A percentile compares a stretch with the other conserved stretches of the same genome.
These are phyloP conservation scores for Rhopalosiphum maidis DNA, from an alignment of 1,140 invertebrate species.

Conservation along the genomic window DNA sequence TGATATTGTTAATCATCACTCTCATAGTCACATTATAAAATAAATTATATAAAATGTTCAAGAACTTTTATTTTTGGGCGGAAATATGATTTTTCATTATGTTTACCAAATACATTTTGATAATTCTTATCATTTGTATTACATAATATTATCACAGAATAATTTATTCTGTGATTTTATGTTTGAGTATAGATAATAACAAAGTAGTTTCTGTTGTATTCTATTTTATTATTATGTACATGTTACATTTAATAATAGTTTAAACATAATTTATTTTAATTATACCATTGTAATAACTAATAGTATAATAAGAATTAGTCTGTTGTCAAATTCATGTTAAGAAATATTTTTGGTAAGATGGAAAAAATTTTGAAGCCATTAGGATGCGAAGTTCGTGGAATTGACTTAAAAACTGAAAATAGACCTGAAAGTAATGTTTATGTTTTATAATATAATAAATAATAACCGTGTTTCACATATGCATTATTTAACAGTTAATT, in stretches of 20 bases:
- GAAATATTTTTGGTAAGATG: conserved; percentile 20
- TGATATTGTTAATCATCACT: no score
- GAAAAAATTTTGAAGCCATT: conserved; percentile 60
- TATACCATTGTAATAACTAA: no score
- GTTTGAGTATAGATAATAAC: neutral
- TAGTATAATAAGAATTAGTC: no score
- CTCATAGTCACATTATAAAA: no score
- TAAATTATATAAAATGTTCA: neutral
- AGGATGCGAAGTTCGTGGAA: conserved; percentile 63
- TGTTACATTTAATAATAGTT: neutral
- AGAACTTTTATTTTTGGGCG: neutral
- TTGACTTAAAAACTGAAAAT: conserved; percentile 63
- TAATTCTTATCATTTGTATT: neutral
- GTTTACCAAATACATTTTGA: neutral
- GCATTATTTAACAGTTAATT: neutral
- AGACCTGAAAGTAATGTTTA: conserved; percentile 61
- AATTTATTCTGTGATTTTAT: neutral
- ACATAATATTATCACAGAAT: neutral
- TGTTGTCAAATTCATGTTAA: neutral
- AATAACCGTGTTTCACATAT: neutral
- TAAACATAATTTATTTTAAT: neutral
- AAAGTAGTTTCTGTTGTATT: neutral
- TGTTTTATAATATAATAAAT: neutral
- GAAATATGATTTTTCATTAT: neutral
- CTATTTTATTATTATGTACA: neutral